Conservation (phyloP, 2,113 vertebrate species). For the Leucoraja erinaceus region DNA sequence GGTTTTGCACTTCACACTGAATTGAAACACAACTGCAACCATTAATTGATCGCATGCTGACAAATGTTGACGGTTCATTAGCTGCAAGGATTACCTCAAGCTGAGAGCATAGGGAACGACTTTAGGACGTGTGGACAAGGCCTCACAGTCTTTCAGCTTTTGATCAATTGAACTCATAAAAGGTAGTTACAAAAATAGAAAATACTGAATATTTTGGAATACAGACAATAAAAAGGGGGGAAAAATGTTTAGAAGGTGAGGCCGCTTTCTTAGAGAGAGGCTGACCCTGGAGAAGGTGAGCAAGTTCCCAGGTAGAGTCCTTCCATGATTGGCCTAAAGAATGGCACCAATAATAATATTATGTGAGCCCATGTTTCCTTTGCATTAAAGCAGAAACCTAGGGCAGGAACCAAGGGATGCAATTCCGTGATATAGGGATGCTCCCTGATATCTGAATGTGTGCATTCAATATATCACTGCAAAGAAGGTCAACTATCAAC, state of each 20-base stretch:
- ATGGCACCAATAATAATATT: neutral
- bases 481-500: too few species aligned
- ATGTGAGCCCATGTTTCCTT: neutral
- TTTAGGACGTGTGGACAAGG: neutral
- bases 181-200: neutral
- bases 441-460: too few species aligned
- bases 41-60: neutral
- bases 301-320: neutral
- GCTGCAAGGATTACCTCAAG: neutral
- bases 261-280: neutral
- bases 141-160: neutral
- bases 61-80: neutral
- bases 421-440: too few species aligned
- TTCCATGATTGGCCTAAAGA: neutral
- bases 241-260: neutral
- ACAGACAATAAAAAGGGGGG: neutral
- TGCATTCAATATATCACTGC: too few species aligned
- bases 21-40: neutral
- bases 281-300: too few species aligned
- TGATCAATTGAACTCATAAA: neutral
- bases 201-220: neutral
- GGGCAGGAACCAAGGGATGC: too few species aligned
- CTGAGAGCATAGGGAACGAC: neutral
- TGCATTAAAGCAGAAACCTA: neutral
- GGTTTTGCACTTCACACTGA: neutral